Conservation (phyloP, 2,797 vertebrate species). For the Adrianichthys oophorus region DNA sequence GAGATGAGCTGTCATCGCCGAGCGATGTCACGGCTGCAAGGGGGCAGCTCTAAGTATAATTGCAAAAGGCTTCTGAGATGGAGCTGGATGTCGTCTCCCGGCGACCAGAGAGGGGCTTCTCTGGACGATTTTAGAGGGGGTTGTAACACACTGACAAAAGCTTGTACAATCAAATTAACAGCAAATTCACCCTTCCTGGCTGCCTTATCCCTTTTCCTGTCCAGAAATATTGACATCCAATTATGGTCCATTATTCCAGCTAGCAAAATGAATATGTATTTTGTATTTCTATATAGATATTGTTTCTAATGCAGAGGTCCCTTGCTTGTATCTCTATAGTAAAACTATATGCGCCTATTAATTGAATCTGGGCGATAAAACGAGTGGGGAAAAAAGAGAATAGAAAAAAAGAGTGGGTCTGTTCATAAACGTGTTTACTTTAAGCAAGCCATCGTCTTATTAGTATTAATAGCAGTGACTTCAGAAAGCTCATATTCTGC, state of each 20-base stretch:
- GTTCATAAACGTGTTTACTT: conserved; percentile 75
- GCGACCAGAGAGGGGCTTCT: conserved; percentile 28
- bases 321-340: conserved; percentile 27
- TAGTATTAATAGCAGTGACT: conserved; percentile 81
- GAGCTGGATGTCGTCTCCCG: conserved; percentile 28
- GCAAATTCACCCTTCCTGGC: conserved; percentile 39
- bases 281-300: conserved; percentile 33
- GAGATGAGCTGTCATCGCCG: conserved; percentile 43
- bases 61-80: conserved; percentile 44
- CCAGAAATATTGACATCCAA: conserved; percentile 34
- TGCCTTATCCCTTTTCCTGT: conserved; percentile 54
- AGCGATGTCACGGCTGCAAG: conserved; percentile 42
- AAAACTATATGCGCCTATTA: conserved; percentile 55
- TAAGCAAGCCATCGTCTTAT: conserved; percentile 70
- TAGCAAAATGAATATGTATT: conserved; percentile 42
- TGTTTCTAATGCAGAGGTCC: conserved; percentile 29
- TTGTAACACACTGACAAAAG: conserved; percentile 49
- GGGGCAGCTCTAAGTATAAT: conserved; percentile 55
- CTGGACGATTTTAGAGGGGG: conserved; percentile 34
- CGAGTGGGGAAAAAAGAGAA: conserved; percentile 8
- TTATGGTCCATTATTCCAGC: conserved; percentile 42
- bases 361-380: conserved; percentile 53
- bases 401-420: conserved; percentile 15
- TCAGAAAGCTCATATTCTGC: conserved; percentile 78
- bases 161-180: conserved; percentile 60